Conservation (phyloP, 2,888 invertebrate species). For the Chrysina gloriosa region DNA sequence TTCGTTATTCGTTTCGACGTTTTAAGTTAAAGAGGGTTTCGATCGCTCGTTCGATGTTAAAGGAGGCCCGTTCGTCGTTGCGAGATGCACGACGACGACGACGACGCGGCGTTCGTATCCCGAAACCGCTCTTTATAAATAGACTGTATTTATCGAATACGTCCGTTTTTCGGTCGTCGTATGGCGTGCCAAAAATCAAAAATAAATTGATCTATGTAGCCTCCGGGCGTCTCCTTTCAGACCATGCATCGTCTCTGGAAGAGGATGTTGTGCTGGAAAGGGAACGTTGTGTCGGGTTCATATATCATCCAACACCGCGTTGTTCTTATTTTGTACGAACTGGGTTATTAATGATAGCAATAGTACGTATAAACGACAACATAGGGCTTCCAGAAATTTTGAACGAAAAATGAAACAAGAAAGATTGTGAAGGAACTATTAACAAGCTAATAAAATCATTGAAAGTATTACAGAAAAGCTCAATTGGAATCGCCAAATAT, state of each 20-base stretch:
- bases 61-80: constrained; percentile 3
- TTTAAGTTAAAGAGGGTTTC: constrained; percentile 2
- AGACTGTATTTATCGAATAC: constrained; percentile 47
- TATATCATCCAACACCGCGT: no score
- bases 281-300: background rate
- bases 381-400: no score
- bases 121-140: constrained; percentile 46
- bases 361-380: no score
- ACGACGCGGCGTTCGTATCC: constrained; percentile 3
- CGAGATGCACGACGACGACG: no score
- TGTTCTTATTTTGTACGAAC: no score
- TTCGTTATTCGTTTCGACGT: background rate
- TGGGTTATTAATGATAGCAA: no score
- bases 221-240: constrained; percentile 10
- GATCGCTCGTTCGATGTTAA: constrained; percentile 16
- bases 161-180: constrained; percentile 42
- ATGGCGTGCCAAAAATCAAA: constrained; percentile 41
- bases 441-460: no score
- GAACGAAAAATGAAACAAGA: no score
- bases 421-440: no score
- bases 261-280: background rate
- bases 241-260: constrained; percentile 16
- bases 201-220: constrained; percentile 37
- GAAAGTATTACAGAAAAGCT: no score
- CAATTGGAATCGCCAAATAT: no score